Evolutionary conservation across 2,113 vertebrate species (phyloP).

Genomic region (Coreoperca whiteheadi): DNA sequence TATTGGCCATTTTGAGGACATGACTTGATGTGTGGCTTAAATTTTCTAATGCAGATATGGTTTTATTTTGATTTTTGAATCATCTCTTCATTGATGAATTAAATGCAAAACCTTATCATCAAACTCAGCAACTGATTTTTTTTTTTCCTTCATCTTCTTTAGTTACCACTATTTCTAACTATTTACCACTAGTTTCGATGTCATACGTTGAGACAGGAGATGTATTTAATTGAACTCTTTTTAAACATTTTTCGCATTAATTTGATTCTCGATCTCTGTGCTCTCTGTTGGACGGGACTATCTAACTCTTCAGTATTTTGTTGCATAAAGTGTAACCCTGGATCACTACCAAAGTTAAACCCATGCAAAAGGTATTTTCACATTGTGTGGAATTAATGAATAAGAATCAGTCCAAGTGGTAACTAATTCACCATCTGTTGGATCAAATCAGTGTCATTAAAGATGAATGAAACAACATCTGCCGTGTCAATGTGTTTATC

Average conservation of each 20-base stretch:
- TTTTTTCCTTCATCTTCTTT: not conserved
- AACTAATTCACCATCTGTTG: conserved; percentile 39
- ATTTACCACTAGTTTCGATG: not conserved
- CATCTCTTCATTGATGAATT: conserved; percentile 21
- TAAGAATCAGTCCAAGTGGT: conserved; percentile 19
- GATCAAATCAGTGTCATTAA: conserved; percentile 62
- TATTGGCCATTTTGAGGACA: conserved; percentile 45
- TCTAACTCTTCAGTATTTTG: not conserved
- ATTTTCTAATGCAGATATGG: conserved; percentile 47
- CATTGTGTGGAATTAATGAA: conserved; percentile 11
- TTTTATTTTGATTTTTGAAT: conserved; percentile 42
- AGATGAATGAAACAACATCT: conserved; percentile 51
- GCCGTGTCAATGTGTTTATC: not conserved
- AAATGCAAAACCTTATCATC: conserved; percentile 14
- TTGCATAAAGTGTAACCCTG: too few relatives aligned
- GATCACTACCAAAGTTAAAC: not conserved
- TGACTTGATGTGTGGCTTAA: conserved; percentile 39
- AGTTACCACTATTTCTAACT: conserved; percentile 2
- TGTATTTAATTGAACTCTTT: not conserved
- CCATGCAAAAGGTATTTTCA: conserved; percentile 46
- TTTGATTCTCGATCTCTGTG: not conserved
- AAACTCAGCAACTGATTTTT: not conserved
- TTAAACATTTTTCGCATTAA: not conserved
- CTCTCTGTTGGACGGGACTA: not conserved
- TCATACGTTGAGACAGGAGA: too few relatives aligned